phyloP scores from a whole-genome alignment of 2,888 invertebrate species.

The Strigamia crassipes region DNA sequence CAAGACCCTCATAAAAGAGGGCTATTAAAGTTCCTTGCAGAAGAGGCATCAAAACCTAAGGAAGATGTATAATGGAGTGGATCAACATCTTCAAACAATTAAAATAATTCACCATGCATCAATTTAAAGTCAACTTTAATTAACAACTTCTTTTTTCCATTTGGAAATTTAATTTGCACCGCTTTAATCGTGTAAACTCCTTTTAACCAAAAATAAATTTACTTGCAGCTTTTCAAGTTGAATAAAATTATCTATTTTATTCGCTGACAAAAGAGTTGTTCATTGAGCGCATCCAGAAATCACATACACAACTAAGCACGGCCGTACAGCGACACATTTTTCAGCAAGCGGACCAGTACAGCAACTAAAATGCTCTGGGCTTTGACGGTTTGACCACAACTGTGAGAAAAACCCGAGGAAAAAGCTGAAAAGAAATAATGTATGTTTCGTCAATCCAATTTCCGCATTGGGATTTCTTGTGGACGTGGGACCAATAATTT shows the following conservation, averaged over 20 bases:
- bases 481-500: neutral
- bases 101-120: neutral
- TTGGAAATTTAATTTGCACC: no score
- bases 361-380: neutral
- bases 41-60: constrained; percentile 1
- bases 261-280: neutral
- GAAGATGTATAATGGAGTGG: constrained; percentile 16
- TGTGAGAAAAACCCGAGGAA: neutral
- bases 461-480: neutral
- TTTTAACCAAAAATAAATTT: no score
- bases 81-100: constrained; percentile 3
- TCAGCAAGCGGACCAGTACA: neutral
- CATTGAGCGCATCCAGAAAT: neutral
- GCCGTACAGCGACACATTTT: neutral
- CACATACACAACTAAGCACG: neutral
- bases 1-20: constrained; percentile 5
- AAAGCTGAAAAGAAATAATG: neutral
- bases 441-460: neutral
- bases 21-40: neutral
- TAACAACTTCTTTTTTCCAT: neutral
- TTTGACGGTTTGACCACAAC: neutral
- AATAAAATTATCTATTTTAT: no score
- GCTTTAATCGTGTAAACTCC: no score
- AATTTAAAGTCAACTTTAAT: neutral
- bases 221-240: no score